A percentile compares a stretch with the other conserved stretches of the same genome.
Conservation (phyloP, 2,797 vertebrate species). For the Eulemur albifrons region DNA sequence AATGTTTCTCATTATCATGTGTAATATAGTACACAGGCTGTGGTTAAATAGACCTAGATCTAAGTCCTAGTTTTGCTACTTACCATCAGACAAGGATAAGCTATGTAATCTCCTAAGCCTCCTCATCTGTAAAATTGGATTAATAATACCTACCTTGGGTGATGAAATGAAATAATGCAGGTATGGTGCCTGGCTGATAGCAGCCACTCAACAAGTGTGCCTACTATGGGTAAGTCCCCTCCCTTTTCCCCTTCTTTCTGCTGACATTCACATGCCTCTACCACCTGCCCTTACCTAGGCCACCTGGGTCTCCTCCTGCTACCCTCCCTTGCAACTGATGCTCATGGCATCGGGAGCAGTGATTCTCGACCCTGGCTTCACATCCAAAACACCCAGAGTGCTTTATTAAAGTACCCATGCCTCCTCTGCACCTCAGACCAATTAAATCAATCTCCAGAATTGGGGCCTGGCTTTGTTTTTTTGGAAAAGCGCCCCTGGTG, state of each 20-base stretch:
- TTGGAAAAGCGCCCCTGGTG: neutral
- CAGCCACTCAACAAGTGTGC: neutral
- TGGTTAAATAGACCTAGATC: neutral
- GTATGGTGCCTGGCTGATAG: neutral
- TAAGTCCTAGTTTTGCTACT: constrained; percentile 32
- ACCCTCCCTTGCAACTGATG: neutral
- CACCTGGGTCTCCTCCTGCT: neutral
- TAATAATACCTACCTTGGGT: neutral
- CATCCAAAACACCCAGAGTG: neutral
- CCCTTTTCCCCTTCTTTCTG: neutral
- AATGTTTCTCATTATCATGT: neutral
- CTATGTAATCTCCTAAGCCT: neutral
- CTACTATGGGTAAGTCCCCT: neutral
- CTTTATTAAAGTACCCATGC: neutral
- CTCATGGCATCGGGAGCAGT: neutral
- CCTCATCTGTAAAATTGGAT: neutral
- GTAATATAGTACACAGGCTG: neutral
- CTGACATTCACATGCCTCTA: neutral
- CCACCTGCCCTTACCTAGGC: neutral
- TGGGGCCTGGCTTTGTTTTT: neutral
- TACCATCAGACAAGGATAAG: neutral
- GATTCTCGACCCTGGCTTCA: neutral
- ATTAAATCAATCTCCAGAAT: neutral
- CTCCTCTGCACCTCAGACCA: neutral
- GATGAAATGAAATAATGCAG: neutral